These are phyloP conservation scores for Crocallis elinguaria DNA, from an alignment of 2,888 invertebrate species.

Conservation along the genomic window DNA sequence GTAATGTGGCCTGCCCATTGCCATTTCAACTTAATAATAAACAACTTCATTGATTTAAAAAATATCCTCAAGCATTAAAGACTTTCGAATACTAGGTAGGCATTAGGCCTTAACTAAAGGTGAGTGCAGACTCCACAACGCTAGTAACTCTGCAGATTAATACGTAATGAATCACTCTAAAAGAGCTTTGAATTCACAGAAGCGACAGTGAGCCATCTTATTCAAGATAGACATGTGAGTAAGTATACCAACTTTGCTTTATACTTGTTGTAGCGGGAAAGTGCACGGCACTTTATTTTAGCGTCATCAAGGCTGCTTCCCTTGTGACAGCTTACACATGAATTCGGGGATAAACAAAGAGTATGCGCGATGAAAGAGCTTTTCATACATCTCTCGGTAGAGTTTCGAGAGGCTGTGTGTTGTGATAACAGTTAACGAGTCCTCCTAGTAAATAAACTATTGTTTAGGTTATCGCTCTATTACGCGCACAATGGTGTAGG, in stretches of 20 bases:
- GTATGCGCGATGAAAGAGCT: constrained; percentile 66
- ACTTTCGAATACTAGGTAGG: too few relatives aligned
- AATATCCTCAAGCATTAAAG: too few relatives aligned
- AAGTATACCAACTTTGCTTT: constrained; percentile 35
- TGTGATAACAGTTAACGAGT: constrained; percentile 63
- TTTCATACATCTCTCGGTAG: constrained; percentile 55
- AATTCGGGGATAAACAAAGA: constrained; percentile 73
- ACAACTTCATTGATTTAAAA: too few relatives aligned
- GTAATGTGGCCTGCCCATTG: too few relatives aligned
- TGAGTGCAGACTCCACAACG: background rate
- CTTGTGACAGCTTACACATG: constrained; percentile 66
- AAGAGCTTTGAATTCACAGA: constrained; percentile 31
- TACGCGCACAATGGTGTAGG: constrained; percentile 1
- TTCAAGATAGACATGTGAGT: constrained; percentile 28
- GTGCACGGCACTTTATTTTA: constrained; percentile 65
- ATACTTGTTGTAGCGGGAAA: constrained; percentile 46
- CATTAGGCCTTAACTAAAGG: too few relatives aligned
- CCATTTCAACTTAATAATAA: too few relatives aligned
- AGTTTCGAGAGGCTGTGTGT: constrained; percentile 54
- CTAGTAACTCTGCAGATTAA: constrained; percentile 13
- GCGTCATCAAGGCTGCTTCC: constrained; percentile 56
- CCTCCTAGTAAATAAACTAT: constrained; percentile 40
- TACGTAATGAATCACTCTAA: constrained; percentile 24
- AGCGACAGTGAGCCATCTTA: constrained; percentile 30
- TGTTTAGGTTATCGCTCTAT: constrained; percentile 11